Conservation (phyloP, 2,797 vertebrate species). For the Spondyliosoma cantharus region DNA sequence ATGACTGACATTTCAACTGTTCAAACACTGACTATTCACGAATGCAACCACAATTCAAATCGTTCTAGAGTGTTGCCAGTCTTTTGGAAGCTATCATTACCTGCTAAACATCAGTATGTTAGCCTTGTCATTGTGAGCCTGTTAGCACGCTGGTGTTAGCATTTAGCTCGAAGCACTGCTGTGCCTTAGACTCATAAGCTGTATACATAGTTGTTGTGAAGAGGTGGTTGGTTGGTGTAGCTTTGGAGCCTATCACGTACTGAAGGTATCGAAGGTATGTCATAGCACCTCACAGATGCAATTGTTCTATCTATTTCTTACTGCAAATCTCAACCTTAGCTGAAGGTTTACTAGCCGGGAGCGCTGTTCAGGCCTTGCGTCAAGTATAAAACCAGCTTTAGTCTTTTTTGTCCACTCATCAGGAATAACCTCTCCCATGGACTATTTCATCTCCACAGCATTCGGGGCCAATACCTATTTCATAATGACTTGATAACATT, state of each 20-base stretch:
- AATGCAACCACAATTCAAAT: no score
- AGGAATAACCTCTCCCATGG: conserved; percentile 23
- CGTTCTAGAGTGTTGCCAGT: neutral
- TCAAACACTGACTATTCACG: no score
- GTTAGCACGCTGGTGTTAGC: neutral
- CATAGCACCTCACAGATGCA: no score
- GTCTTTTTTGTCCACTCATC: conserved; percentile 8
- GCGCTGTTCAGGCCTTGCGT: neutral
- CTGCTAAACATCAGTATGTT: no score
- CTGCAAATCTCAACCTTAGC: neutral
- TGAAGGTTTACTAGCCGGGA: neutral
- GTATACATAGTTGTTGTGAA: no score
- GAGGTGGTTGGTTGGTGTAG: no score
- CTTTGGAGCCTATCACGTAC: no score
- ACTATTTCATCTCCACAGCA: conserved; percentile 20
- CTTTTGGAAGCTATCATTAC: neutral
- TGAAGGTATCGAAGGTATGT: no score
- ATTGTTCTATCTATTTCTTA: no score
- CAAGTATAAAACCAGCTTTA: conserved; percentile 25
- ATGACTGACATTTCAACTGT: no score
- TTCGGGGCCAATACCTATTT: conserved; percentile 1
- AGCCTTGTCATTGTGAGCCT: no score
- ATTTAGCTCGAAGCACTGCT: neutral
- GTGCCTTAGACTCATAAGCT: neutral
- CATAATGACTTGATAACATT: conserved; percentile 44